Conservation (phyloP, 2,113 vertebrate species). For the Mormyrus iriodes region DNA sequence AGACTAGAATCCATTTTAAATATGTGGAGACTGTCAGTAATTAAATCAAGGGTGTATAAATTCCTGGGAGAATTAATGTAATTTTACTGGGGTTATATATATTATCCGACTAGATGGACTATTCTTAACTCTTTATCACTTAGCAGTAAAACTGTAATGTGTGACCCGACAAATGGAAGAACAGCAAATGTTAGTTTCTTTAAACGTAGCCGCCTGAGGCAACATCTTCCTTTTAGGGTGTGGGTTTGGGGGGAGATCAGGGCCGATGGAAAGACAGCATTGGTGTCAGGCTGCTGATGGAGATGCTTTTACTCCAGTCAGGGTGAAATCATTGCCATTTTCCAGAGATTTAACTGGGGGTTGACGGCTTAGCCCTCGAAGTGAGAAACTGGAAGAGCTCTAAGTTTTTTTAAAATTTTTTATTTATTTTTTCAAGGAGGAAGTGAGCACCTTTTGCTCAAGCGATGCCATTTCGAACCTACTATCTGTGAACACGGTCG, state of each 20-base stretch:
- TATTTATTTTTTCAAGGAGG: not conserved
- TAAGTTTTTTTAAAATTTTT: not conserved
- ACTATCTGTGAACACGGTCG: not conserved
- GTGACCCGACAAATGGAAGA: not conserved
- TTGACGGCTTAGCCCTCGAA: not conserved
- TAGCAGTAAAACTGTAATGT: not conserved
- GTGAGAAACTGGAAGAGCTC: not conserved
- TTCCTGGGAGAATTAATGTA: not conserved
- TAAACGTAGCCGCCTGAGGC: not conserved
- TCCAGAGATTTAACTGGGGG: not conserved
- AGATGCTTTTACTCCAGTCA: not conserved
- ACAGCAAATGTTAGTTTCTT: not conserved
- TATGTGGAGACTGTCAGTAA: not conserved
- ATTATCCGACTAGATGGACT: not conserved
- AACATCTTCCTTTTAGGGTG: not conserved
- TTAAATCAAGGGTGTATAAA: not conserved
- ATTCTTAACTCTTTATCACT: constrained; percentile 9
- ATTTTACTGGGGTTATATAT: not conserved
- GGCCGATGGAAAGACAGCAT: not conserved
- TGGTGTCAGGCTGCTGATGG: not conserved
- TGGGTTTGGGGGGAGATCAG: not conserved
- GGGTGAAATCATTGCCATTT: not conserved
- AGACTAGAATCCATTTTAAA: constrained; percentile 4
- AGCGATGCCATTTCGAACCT: not conserved
- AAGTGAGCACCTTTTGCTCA: not conserved